phyloP scores from a whole-genome alignment of 2,888 invertebrate species.

The Muscina levida region DNA sequence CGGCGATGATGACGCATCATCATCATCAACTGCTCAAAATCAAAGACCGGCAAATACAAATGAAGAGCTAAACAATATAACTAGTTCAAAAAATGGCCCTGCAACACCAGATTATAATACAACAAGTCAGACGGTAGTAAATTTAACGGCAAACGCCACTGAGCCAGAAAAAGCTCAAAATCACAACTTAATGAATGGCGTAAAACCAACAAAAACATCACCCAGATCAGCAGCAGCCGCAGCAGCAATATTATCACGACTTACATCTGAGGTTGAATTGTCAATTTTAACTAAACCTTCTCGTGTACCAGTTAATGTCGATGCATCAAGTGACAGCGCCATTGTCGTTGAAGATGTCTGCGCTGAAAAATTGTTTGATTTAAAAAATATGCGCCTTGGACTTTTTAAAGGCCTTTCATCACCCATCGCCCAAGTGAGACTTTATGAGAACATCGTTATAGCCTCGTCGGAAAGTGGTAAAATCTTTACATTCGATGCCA shows the following conservation, averaged over 20 bases:
- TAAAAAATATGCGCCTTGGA: slow-evolving; percentile 70
- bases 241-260: too few species aligned
- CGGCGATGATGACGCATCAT: too few species aligned
- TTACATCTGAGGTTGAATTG: too few species aligned
- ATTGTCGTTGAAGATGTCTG: too few species aligned
- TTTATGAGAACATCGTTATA: slow-evolving; percentile 73
- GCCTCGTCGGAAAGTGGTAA: slow-evolving; percentile 78
- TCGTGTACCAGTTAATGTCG: neutral
- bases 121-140: neutral
- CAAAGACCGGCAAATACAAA: neutral
- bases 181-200: neutral
- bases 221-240: neutral
- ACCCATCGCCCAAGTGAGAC: slow-evolving; percentile 75
- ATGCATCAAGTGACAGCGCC: neutral
- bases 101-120: neutral
- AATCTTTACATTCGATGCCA: slow-evolving; percentile 76
- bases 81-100: neutral
- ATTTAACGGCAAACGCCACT: neutral
- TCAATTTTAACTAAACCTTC: too few species aligned
- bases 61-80: neutral
- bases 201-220: neutral
- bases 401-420: slow-evolving; percentile 71
- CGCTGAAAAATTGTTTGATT: slow-evolving; percentile 41
- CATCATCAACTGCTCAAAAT: neutral
- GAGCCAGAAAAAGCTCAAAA: neutral